Evolutionary conservation across 2,113 vertebrate genomes (phyloP), one percentile per base, ranked within the genome.

Genomic region (Semnornis frantzii): DNA sequence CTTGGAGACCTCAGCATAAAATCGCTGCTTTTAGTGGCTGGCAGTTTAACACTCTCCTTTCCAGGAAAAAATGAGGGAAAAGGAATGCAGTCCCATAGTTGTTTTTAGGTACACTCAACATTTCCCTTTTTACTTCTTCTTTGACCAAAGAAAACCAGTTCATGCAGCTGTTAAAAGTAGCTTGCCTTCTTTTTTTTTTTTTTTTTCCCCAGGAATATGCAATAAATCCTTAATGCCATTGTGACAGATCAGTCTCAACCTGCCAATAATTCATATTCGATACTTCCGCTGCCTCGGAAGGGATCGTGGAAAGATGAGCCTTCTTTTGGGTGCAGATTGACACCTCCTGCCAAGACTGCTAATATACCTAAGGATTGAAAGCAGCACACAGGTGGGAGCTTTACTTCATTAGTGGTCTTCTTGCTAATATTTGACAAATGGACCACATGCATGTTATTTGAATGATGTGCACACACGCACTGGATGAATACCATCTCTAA

Each of bases 1-100:
- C 84, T 92, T 90, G 71, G 95, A 97, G 85, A 97, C 89, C 79
- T 97, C 92, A 87, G 95, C 80, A 95, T 94, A 94, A 97, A 97
- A 96, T 85, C 24, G 0, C n/a, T 55, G 71, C 92, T 95, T 96
- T 97, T 93, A 78, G 66, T 54, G 85, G 37, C 68, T 94, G 81
- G 48, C 37, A 82, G 68, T 75, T 96, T 97, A 97, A 96, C 94
- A 82, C 93, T 89, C 50, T 94, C 85, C 48, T 95, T 82, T 70
- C 95, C 89, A 42, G 57, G 30, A 33, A 73, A 50, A 68, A 92
- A 93, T 3, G 11, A 70, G 59, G 63, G 34, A 92, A 50, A 50
- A 74, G 57, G 89, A 59, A 68, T 74, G 30, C 69, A 82, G 42
- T 62, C 48, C 50, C 42, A 42, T 42, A 15, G 15, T 42, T 42